Evolutionary conservation across 2,888 invertebrate genomes (phyloP), one percentile per base, ranked within the genome.

Genomic region (Sminthurinus aureus): DNA sequence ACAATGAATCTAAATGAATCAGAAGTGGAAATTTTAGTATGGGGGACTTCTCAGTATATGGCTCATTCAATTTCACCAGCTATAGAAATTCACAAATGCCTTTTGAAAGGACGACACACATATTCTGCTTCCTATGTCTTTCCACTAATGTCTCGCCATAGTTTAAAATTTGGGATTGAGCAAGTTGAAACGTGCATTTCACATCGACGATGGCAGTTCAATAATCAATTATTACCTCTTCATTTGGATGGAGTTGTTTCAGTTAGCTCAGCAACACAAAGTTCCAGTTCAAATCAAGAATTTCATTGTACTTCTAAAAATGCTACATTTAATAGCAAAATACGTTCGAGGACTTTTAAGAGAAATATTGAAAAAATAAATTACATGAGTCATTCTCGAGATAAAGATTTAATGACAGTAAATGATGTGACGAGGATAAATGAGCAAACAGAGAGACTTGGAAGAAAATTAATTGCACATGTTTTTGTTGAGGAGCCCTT

Each of bases 371-470:
- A 79, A 26, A 64, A 78, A 15, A 64, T 66, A 4, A 79, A 79
- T 79, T 67, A 38, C 67, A 79, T 79, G 79, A 67, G 18, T 18
- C 24, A 67, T 24, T 66, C 67, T 18, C 67, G 79, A 9, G 24
- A 22, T 22, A 67, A 66, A 20, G 79, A 79, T 38, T 50, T 67
- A 9, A 58, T 79, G 26, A 38, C 66, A 3, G 52, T 67, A 15
- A 38, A 20, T n/a, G 22, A 66, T 50, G n/a, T 15, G 38, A 50
- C 1, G 0, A 64, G 78, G 18, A 83, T 87, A 13, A 81, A 87
- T 71, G 82, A 85, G 67, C 86, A 87, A 71, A 83, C 87, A 0
- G 85, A 85, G 38, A 77, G 84, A 74, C 83, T 87, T 67, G 84
- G 66, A 0, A 22, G 83, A 15, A 84, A 81, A 67, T 69, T 86